Evolutionary conservation across 1,140 invertebrate species (phyloP).

Genomic region (Trachymyrmex septentrionalis): DNA sequence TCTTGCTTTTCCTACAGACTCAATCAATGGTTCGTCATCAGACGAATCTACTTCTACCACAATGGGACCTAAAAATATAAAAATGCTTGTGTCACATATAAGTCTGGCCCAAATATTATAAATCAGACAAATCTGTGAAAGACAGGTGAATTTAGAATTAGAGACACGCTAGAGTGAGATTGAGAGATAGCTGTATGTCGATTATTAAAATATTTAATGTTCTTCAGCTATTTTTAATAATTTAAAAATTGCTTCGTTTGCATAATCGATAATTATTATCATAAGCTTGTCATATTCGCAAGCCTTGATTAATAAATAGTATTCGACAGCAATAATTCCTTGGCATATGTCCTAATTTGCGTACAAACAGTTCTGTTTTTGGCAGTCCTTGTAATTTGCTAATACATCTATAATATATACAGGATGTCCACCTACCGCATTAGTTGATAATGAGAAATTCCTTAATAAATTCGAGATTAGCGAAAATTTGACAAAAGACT

Average conservation of each 20-base stretch:
- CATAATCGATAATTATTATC: background rate
- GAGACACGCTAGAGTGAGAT: slow-evolving; percentile 55
- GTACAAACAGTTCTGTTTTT: slow-evolving; percentile 69
- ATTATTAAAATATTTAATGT: slow-evolving; percentile 26
- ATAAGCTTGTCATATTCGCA: slow-evolving; percentile 3
- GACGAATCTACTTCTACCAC: slow-evolving; percentile 89
- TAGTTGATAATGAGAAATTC: slow-evolving; percentile 61
- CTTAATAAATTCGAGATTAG: slow-evolving; percentile 42
- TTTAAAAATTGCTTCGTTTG: slow-evolving; percentile 30
- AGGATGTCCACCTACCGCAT: slow-evolving; percentile 53
- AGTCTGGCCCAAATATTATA: slow-evolving; percentile 46
- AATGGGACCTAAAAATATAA: slow-evolving; percentile 82
- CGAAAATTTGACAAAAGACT: slow-evolving; percentile 41
- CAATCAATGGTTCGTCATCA: slow-evolving; percentile 93
- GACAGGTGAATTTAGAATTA: slow-evolving; percentile 26
- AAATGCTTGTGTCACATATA: slow-evolving; percentile 64
- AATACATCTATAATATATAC: slow-evolving; percentile 47
- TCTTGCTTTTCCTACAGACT: slow-evolving; percentile 89
- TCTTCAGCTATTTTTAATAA: slow-evolving; percentile 2
- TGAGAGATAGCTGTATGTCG: slow-evolving; percentile 47
- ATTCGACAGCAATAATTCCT: slow-evolving; percentile 1
- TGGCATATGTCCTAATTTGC: background rate
- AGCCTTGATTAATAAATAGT: slow-evolving; percentile 15
- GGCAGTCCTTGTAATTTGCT: slow-evolving; percentile 68
- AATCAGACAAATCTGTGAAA: slow-evolving; percentile 36